Conservation (phyloP, 2,797 vertebrate genomes). For the Mus spretus region DNA sequence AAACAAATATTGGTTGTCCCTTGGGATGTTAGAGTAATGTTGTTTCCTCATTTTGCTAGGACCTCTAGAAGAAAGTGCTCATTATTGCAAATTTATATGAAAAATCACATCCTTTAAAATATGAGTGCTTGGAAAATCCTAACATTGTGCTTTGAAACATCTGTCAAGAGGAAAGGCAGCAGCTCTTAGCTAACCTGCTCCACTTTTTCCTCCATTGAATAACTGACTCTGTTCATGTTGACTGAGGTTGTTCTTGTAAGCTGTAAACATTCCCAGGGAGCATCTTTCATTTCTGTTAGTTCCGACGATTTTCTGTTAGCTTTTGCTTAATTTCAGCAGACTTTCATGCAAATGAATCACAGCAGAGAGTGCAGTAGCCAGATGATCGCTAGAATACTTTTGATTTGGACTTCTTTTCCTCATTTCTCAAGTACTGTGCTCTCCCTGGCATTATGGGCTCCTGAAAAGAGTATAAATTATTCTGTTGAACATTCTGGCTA, state of each 20-base stretch:
- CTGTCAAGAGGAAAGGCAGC: neutral
- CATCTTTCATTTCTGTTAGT: constrained; percentile 58
- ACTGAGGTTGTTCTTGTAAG: constrained; percentile 40
- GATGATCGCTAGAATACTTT: neutral
- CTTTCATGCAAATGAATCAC: neutral
- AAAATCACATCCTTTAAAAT: constrained; percentile 3
- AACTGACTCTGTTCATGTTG: constrained; percentile 47
- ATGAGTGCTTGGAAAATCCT: neutral
- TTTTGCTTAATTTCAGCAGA: constrained; percentile 62
- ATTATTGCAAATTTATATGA: constrained; percentile 22
- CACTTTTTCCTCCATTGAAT: constrained; percentile 11
- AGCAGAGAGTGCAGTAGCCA: constrained; percentile 13
- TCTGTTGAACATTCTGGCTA: neutral
- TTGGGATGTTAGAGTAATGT: neutral
- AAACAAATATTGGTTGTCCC: constrained; percentile 80
- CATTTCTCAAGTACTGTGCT: neutral
- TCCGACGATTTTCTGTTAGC: constrained; percentile 57
- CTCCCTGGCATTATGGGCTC: neutral
- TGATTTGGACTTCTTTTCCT: neutral
- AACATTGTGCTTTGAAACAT: neutral
- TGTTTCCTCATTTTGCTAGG: constrained; percentile 54
- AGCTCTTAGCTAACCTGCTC: neutral
- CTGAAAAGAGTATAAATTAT: neutral
- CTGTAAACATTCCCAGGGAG: constrained; percentile 44
- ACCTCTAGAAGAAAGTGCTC: neutral